Evolutionary conservation across 2,113 vertebrate species (phyloP).

Genomic region (Syrrhaptes paradoxus): DNA sequence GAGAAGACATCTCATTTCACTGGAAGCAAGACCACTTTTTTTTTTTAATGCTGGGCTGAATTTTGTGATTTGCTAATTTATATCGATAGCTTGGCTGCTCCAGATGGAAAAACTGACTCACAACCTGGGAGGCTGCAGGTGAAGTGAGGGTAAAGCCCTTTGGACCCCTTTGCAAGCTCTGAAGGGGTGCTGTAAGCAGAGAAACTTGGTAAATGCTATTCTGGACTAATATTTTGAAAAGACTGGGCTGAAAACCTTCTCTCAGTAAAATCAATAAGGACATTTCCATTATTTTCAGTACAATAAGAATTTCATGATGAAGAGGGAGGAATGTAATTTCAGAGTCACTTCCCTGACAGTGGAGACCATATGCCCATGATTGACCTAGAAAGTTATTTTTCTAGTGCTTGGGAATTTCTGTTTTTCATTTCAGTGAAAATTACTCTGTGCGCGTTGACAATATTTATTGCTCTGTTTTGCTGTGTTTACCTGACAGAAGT

Average conservation of each 20-base stretch:
- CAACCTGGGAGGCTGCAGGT: not conserved
- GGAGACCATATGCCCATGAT: not conserved
- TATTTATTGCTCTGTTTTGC: not conserved
- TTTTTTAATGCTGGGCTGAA: not conserved
- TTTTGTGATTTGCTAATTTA: not conserved
- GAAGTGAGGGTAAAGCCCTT: not conserved
- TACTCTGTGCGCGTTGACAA: not conserved
- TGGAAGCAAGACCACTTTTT: not conserved
- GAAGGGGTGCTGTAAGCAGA: not conserved
- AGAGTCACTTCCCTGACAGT: not conserved
- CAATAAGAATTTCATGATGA: not conserved
- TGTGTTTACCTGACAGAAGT: not conserved
- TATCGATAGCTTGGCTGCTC: not conserved
- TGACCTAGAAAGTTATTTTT: not conserved
- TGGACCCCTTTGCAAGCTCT: rapidly evolving
- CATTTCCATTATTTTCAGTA: not conserved
- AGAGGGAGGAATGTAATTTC: not conserved
- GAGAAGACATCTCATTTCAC: not conserved
- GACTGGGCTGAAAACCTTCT: not conserved
- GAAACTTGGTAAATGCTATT: not conserved
- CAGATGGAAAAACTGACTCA: not conserved
- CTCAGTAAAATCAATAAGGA: not conserved
- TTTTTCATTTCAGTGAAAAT: not conserved
- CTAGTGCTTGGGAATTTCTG: not conserved
- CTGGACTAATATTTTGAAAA: not conserved